phyloP scores from a whole-genome alignment of 2,113 vertebrate genomes.

The Ariopsis seemanni region DNA sequence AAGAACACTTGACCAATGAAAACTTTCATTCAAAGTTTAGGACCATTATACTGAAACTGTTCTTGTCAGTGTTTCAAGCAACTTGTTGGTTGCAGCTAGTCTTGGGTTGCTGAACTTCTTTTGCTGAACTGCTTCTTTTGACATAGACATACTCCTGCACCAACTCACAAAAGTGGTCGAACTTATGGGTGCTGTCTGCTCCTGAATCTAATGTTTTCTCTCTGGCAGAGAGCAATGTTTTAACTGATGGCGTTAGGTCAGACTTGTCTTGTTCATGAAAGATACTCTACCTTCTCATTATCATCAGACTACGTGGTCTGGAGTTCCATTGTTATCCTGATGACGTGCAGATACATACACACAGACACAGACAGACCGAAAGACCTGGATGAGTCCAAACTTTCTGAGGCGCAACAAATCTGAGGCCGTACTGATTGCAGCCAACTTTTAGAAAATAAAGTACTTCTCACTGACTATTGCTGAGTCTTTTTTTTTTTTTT shows the following conservation, averaged over 20 bases:
- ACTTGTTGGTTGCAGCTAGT: not conserved
- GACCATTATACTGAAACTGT: not conserved
- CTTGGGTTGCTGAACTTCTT: not conserved
- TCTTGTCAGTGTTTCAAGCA: not conserved
- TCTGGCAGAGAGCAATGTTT: not conserved
- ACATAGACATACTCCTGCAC: not conserved
- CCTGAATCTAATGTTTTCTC: not conserved
- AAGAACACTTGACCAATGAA: not conserved
- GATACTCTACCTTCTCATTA: not conserved
- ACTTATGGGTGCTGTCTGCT: not conserved
- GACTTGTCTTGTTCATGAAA: not conserved
- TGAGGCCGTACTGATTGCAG: not conserved
- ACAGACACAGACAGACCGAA: not conserved
- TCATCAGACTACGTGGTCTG: not conserved
- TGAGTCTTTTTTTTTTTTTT: not conserved
- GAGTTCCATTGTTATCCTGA: not conserved
- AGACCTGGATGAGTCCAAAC: not conserved
- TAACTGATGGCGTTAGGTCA: not conserved
- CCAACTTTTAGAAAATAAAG: not conserved
- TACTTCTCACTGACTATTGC: not conserved
- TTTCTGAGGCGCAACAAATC: not conserved
- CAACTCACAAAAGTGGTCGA: not conserved
- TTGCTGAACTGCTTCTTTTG: not conserved
- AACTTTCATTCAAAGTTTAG: not conserved
- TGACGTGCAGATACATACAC: not conserved